phyloP scores from a whole-genome alignment of 2,888 invertebrate genomes.

The Serrognathus titanus region DNA sequence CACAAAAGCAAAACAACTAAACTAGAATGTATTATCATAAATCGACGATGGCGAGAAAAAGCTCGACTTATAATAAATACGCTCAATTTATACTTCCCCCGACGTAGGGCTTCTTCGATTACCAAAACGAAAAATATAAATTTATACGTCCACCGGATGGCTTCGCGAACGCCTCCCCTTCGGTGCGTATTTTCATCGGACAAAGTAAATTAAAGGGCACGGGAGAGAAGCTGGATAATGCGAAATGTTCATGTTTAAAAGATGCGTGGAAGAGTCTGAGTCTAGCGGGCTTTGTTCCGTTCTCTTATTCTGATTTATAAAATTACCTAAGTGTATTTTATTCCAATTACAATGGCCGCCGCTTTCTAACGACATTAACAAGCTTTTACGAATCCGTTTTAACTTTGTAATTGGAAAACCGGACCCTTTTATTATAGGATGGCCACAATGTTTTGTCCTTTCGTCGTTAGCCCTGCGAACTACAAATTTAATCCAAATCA shows the following conservation, averaged over 20 bases:
- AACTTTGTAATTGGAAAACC: constrained; percentile 3
- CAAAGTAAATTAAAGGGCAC: constrained; percentile 8
- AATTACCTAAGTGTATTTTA: background rate
- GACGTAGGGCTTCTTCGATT: too few relatives aligned
- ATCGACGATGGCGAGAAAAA: too few relatives aligned
- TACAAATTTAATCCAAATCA: too few relatives aligned
- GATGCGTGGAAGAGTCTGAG: constrained; percentile 2
- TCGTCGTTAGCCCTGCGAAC: background rate
- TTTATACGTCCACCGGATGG: too few relatives aligned
- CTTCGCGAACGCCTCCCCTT: too few relatives aligned
- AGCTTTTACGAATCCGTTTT: background rate
- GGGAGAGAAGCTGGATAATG: constrained; percentile 12
- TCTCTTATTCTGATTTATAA: background rate
- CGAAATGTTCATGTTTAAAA: constrained; percentile 11
- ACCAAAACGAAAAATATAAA: too few relatives aligned
- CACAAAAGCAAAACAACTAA: too few relatives aligned
- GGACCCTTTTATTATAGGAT: background rate
- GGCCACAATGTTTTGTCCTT: background rate
- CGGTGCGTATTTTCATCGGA: too few relatives aligned
- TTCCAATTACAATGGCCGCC: constrained; percentile 1
- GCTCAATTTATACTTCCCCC: too few relatives aligned
- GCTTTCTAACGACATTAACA: constrained; percentile 1
- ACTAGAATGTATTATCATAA: too few relatives aligned
- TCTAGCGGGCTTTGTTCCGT: too few relatives aligned
- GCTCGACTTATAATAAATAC: too few relatives aligned